Percentiles rank a stretch among this genome's conserved stretches.
Conservation (phyloP, 2,113 vertebrate species). For the Tenrec ecaudatus region DNA sequence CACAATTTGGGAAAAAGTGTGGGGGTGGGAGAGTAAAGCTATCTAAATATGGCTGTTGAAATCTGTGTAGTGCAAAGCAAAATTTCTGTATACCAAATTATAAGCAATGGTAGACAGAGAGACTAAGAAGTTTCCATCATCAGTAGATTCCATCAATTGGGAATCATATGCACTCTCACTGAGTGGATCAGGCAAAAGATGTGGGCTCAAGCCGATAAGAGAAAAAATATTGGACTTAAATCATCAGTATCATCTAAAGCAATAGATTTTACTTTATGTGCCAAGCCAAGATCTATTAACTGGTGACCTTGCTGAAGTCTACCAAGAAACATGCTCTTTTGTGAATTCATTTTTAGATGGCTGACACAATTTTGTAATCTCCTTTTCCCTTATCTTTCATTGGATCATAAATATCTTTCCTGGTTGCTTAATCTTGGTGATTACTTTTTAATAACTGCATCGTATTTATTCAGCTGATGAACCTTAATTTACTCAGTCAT, state of each 20-base stretch:
- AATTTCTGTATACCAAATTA: not conserved
- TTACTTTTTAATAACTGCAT: constrained; percentile 37
- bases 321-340: constrained; percentile 24
- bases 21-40: not conserved
- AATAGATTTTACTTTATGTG: constrained; percentile 16
- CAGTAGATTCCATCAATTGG: not conserved
- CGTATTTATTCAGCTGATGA: not conserved
- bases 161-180: not conserved
- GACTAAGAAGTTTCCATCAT: not conserved
- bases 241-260: not conserved
- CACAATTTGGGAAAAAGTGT: constrained; percentile 22
- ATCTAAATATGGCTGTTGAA: not conserved
- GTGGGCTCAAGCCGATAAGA: not conserved
- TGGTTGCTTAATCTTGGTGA: constrained; percentile 34
- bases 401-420: constrained; percentile 43
- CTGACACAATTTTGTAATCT: not conserved
- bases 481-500: not conserved
- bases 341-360: not conserved
- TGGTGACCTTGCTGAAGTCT: not conserved
- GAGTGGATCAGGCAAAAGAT: not conserved
- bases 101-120: not conserved
- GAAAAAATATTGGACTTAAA: constrained; percentile 7
- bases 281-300: not conserved
- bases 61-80: not conserved
- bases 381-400: not conserved